Evolutionary conservation across 2,113 vertebrate species (phyloP).

Genomic region (Dasyurus viverrinus): DNA sequence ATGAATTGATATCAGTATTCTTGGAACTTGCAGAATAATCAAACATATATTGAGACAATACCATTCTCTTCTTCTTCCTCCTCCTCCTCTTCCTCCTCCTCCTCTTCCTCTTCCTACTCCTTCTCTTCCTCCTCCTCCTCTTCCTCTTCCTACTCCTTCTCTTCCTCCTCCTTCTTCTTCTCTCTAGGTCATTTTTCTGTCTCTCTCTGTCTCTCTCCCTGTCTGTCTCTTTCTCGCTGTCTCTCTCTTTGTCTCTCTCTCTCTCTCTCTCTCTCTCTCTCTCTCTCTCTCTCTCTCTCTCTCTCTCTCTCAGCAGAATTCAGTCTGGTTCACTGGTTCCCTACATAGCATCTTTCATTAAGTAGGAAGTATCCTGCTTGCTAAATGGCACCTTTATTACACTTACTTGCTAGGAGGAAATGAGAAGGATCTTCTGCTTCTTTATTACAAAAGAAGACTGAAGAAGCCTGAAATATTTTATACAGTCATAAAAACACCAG

Average conservation of each 20-base stretch:
- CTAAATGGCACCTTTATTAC: slow-evolving; percentile 56
- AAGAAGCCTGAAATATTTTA: slow-evolving; percentile 65
- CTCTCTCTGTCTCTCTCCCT: background rate
- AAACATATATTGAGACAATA: slow-evolving; percentile 44
- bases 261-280: no score
- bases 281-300: background rate
- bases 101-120: no score
- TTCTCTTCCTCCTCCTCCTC: no score
- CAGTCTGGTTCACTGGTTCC: background rate
- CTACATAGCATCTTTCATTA: background rate
- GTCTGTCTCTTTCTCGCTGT: background rate
- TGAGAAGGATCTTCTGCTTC: slow-evolving; percentile 53
- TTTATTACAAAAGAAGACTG: slow-evolving; percentile 65
- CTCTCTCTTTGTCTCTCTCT: background rate
- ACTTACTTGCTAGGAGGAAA: slow-evolving; percentile 53
- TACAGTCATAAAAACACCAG: slow-evolving; percentile 53
- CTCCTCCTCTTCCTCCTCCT: no score
- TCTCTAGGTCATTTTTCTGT: no score
- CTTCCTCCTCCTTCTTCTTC: no score
- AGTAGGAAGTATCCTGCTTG: slow-evolving; percentile 56
- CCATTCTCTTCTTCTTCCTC: background rate
- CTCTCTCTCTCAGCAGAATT: background rate
- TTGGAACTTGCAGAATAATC: slow-evolving; percentile 35
- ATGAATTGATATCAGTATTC: slow-evolving; percentile 21
- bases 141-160: no score